These are phyloP conservation scores for Procambarus clarkii DNA, from an alignment of 1,140 invertebrate genomes.

Conservation along the genomic window DNA sequence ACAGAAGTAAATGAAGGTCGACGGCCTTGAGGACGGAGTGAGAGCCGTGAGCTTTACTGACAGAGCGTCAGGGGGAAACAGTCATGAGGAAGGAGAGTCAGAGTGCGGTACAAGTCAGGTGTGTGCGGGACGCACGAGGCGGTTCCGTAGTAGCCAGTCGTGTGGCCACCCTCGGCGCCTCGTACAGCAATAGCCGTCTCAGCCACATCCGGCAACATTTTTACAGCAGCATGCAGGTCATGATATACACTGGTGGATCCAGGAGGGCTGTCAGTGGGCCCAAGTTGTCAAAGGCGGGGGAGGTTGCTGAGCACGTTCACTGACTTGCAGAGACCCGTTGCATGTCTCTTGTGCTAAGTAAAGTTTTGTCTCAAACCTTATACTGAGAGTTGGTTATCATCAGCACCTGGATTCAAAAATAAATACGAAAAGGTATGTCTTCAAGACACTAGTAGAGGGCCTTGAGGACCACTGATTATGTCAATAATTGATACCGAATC, in stretches of 20 bases:
- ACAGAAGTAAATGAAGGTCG: not conserved
- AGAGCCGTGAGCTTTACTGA: not conserved
- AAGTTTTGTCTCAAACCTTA: not conserved
- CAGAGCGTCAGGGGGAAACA: not conserved
- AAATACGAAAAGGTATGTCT: too few species aligned
- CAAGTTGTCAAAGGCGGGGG: conserved; percentile 5
- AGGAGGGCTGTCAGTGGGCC: conserved; percentile 35
- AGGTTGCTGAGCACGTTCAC: not conserved
- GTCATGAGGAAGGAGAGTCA: conserved; percentile 7
- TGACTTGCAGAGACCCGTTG: not conserved
- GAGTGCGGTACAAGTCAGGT: conserved; percentile 13
- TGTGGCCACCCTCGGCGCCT: conserved; percentile 5
- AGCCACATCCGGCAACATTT: conserved; percentile 28
- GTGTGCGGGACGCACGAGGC: not conserved
- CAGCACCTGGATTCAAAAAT: too few species aligned
- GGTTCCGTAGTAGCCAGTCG: not conserved
- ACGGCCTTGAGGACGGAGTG: not conserved
- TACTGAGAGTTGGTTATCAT: not conserved
- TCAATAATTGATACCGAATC: too few species aligned
- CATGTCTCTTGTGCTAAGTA: not conserved
- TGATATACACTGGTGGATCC: conserved; percentile 32
- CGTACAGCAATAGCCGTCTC: conserved; percentile 21
- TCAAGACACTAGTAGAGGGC: too few species aligned
- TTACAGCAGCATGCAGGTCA: conserved; percentile 62
- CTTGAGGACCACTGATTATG: too few species aligned